Base-by-base conservation (phyloP, 2,113 vertebrate genomes). In the Rhagologus leucostigma region DNA sequence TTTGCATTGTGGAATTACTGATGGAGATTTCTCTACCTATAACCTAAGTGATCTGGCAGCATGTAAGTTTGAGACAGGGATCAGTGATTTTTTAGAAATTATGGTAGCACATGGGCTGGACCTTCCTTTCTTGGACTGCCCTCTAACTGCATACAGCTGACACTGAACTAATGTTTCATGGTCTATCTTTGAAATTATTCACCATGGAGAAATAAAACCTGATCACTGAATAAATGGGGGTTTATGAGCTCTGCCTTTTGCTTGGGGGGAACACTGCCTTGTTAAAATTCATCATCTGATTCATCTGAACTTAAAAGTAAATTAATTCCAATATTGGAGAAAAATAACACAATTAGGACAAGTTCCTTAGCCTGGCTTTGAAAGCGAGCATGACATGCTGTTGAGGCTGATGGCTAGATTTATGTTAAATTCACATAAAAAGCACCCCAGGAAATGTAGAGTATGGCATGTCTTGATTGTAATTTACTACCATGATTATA, bases 211-310 rank as follows among this genome's bases (percentile, higher is more conserved):
- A 96, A 77, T 85, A 87, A 83, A 94, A 87, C 47, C 55, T 67
- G 90, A 85, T 94, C 26, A 9, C 67, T 80, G 79, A 67, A 80
- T 97, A 91, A 84, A 74, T 76, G 67, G 35, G 46, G 63, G 81
- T 74, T 95, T 96, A 90, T 86, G 42, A 93, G 71, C 70, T 90
- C 70, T 94, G 81, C 35, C 35, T 85, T 95, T 93, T 86, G 91
- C 93, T 78, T 80, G 67, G 19, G 55, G 91, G 90, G 12, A 95
- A n/a, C 11, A 39, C 46, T 83, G 42, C 46, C 89, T 94, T 73
- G 65, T 95, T 97, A 91, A 96, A 97, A 97, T 96, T 96, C 84
- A 95, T 96, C 89, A 83, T 60, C 63, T 89, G 78, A 85, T 95
- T 96, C 62, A 94, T 95, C 94, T 96, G 64, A 96, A 95, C 67